Percentiles rank a stretch among this genome's conserved stretches.
phyloP scores from a whole-genome alignment of 1,140 invertebrate genomes.

The Meloidogyne chitwoodi region DNA sequence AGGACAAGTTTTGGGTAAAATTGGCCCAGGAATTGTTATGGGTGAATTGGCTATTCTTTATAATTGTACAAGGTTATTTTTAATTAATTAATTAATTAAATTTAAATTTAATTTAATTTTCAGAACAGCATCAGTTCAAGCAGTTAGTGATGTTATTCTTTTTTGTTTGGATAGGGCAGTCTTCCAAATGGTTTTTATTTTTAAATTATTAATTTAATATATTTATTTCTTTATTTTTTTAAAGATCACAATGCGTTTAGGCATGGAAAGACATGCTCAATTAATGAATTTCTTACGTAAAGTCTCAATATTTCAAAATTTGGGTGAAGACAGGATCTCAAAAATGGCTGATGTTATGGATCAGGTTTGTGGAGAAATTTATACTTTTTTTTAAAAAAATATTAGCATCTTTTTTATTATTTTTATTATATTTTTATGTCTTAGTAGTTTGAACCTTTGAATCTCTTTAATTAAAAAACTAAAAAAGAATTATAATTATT shows the following conservation, averaged over 20 bases:
- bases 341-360: constrained; percentile 97
- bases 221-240: too few species aligned
- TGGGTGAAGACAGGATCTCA: constrained; percentile 88
- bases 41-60: constrained; percentile 97
- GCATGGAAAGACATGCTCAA: constrained; percentile 87
- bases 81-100: background rate
- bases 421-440: too few species aligned
- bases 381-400: background rate
- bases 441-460: too few species aligned
- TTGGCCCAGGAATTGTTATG: constrained; percentile 90
- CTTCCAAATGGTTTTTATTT: constrained; percentile 75
- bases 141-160: constrained; percentile 85
- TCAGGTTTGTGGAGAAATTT: constrained; percentile 68
- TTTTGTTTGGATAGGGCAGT: constrained; percentile 97
- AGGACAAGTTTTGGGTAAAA: constrained; percentile 78
- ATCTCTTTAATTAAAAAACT: too few species aligned
- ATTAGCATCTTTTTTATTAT: too few species aligned
- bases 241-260: constrained; percentile 95
- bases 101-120: constrained; percentile 1
- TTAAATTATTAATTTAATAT: background rate
- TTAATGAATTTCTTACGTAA: constrained; percentile 95
- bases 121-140: constrained; percentile 64
- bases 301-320: constrained; percentile 93
- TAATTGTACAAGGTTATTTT: constrained; percentile 81
- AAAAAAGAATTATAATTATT: too few species aligned